Base-by-base conservation (phyloP, 1,140 invertebrate species). In the Diorhabda elongata region DNA sequence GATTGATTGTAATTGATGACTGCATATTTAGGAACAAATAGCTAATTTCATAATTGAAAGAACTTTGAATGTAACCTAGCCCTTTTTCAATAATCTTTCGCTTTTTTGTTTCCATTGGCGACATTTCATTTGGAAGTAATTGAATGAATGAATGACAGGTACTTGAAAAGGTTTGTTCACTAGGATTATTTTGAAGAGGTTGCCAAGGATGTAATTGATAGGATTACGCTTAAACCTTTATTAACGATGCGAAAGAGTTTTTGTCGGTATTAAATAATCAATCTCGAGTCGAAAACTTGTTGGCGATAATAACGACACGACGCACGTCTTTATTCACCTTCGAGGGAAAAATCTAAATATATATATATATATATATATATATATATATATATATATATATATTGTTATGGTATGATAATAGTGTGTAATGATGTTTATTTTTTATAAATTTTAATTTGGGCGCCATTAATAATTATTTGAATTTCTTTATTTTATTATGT, bases 1-100 rank as follows among this genome's bases (percentile, higher is more conserved):
- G 47, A 52, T 52, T 52, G 47, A 52, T 52, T 52, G n/a, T 52
- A 52, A 52, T 52, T 52, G 47, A 52, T 52, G 47, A 52, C 47
- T 52, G 47, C 47, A 52, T 52, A 52, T 52, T 52, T 52, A 6
- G 6, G n/a, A 52, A 52, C 47, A 52, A 52, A 52, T 52, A 52
- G n/a, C 47, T 52, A 52, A 52, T 52, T 52, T 52, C n/a, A 52
- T 52, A n/a, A 52, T 8, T 52, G 47, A 52, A n/a, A 52, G 47
- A 52, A 52, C 47, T 52, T 4, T 6, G 47, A 52, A 52, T 52
- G 47, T 52, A 8, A 52, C 47, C n/a, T 6, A 52, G 47, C 6
- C 47, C 47, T 52, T 52, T 26, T 52, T 52, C 47, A 52, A 52
- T 52, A n/a, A 26, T 52, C 47, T 52, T 52, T 52, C n/a, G 6